Evolutionary conservation across 1,140 invertebrate genomes (phyloP).

Genomic region (Battus philenor): DNA sequence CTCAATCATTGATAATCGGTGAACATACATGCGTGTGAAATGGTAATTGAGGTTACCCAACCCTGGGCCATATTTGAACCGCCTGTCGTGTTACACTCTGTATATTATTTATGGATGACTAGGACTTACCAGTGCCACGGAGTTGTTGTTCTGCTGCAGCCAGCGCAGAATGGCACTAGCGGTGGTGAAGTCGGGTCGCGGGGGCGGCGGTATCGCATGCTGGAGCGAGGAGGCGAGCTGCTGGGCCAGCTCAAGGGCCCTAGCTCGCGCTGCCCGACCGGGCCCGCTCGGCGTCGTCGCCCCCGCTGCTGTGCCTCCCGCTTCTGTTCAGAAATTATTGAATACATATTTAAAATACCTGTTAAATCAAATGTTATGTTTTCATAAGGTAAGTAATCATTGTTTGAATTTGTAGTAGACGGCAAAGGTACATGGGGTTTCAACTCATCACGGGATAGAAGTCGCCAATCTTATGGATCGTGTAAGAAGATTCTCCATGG

Average conservation of each 20-base stretch:
- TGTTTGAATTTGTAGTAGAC: no score
- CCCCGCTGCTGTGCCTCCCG: constrained; percentile 42
- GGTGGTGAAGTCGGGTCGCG: constrained; percentile 72
- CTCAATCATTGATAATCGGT: no score
- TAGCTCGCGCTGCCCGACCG: constrained; percentile 60
- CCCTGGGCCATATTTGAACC: no score
- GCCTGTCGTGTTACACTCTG: no score
- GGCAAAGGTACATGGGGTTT: no score
- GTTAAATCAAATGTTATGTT: not conserved
- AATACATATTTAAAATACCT: not conserved
- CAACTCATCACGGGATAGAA: no score
- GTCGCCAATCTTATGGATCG: no score
- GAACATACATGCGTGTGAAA: no score
- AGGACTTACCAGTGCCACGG: constrained; percentile 53
- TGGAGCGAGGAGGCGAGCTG: constrained; percentile 68
- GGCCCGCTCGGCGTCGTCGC: constrained; percentile 36
- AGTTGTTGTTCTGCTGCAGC: constrained; percentile 67
- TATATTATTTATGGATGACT: no score
- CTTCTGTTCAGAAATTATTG: constrained; percentile 32
- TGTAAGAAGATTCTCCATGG: no score
- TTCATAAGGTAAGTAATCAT: no score
- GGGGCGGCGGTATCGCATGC: constrained; percentile 70
- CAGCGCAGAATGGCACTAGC: constrained; percentile 69
- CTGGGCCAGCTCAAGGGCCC: constrained; percentile 67
- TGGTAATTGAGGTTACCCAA: no score